Percentiles rank a stretch among this genome's conserved stretches.
Conservation (phyloP, 2,797 vertebrate species). For the Paguma larvata region DNA sequence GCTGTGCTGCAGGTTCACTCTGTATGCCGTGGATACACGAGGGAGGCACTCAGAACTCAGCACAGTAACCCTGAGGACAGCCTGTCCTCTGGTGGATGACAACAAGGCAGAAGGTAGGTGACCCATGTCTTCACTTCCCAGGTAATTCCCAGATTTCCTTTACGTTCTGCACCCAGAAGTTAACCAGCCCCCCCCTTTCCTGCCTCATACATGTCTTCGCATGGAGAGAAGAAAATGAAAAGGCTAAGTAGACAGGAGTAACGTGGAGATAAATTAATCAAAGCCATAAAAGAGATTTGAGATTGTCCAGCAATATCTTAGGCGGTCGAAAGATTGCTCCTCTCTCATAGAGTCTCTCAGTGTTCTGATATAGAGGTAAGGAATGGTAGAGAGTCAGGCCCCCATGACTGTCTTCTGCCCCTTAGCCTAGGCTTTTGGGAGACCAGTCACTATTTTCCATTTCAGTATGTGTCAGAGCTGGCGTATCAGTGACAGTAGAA, state of each 20-base stretch:
- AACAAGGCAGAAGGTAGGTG: constrained; percentile 96
- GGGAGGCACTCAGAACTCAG: constrained; percentile 96
- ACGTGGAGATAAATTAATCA: neutral
- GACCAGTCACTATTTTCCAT: neutral
- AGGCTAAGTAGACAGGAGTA: neutral
- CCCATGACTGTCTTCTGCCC: neutral
- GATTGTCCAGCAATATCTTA: neutral
- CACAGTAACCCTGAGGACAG: constrained; percentile 95
- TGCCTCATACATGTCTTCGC: neutral
- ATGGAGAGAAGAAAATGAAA: neutral
- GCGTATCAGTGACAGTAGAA: neutral
- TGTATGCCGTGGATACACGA: constrained; percentile 96
- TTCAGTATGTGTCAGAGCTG: neutral
- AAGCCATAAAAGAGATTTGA: neutral
- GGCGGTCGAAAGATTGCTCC: neutral
- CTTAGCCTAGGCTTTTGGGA: neutral
- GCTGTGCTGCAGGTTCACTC: constrained; percentile 92
- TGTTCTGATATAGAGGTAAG: neutral
- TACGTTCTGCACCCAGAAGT: neutral
- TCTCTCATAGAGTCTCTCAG: neutral
- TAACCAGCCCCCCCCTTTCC: neutral
- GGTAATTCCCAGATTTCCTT: neutral
- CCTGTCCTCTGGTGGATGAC: constrained; percentile 97
- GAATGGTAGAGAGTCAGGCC: neutral
- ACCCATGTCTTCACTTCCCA: neutral